Conservation (phyloP, 2,888 invertebrate genomes). For the Elegia similella region DNA sequence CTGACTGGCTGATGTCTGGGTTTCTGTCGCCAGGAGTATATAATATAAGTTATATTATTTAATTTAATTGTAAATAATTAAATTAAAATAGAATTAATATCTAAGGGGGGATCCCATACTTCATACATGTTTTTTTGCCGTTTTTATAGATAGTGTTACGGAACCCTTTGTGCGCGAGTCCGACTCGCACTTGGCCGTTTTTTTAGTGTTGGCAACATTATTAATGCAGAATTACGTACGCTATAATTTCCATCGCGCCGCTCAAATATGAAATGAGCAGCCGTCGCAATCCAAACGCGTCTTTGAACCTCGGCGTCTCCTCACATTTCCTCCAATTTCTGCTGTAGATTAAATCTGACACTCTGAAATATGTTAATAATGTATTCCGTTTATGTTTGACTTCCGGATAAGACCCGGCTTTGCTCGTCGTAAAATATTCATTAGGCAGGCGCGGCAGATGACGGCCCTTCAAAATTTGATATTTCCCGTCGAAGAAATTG, state of each 20-base stretch:
- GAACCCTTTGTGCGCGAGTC: too few relatives aligned
- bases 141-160: too few relatives aligned
- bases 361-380: slow-evolving; percentile 22
- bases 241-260: background rate
- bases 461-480: slow-evolving; percentile 11
- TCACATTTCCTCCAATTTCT: slow-evolving; percentile 1
- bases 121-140: too few relatives aligned
- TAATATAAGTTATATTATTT: too few relatives aligned
- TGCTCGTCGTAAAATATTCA: slow-evolving; percentile 22
- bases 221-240: background rate
- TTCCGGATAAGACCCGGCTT: slow-evolving; percentile 17
- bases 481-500: slow-evolving; percentile 14
- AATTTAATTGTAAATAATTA: too few relatives aligned
- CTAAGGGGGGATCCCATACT: too few relatives aligned
- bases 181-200: too few relatives aligned
- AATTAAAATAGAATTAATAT: too few relatives aligned
- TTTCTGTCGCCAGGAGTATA: too few relatives aligned
- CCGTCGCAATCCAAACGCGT: background rate
- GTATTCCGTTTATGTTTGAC: slow-evolving; percentile 18
- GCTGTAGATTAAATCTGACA: slow-evolving; percentile 24
- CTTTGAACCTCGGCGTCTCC: slow-evolving; percentile 3
- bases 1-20: too few relatives aligned
- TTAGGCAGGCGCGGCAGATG: slow-evolving; percentile 16
- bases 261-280: slow-evolving; percentile 4
- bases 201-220: background rate